Base-by-base conservation (phyloP, 2,888 invertebrate species). In the Synergus japonicus region DNA sequence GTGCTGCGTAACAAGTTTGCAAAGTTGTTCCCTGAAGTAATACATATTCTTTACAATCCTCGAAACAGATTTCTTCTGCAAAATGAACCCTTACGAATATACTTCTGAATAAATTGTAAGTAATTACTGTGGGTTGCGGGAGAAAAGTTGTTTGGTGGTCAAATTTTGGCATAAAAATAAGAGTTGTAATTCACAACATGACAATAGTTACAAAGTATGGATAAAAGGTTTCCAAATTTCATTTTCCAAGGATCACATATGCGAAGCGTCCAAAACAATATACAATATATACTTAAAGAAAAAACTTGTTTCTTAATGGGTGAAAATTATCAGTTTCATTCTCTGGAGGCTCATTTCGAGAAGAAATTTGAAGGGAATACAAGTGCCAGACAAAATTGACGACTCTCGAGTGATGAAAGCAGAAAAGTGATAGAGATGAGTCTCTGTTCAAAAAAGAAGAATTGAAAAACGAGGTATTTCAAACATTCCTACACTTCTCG, bases 391-490 rank as follows among this genome's bases (percentile, higher is more conserved):
- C 60, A 60, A 29, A 29, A 22, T 60, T 60, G 22, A 60, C 12
- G 60, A 60, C 10, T 18, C 60, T 60, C n/a, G 60, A 18, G 60
- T 60, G 60, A 12, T 60, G 60, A 60, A 60, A 60, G 60, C 22
- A 60, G 60, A 60, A 60, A 60, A 60, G 22, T 60, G 60, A 60
- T 60, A 60, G 60, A 60, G 22, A 60, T 60, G 60, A 60, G 60
- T 4, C 60, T 76, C 60, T 76, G 54, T 41, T 13, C 22, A 54
- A n/a, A 4, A 5, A 69, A 69, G 46, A 69, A 41, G 18, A n/a
- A 13, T 15, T 69, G 69, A 69, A 69, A 69, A 69, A 46, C 69
- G 69, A 69, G 18, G 10, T 12, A 60, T 66, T 66, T 9, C 41
- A 41, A 66, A 43, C 41, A 41, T 66, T 37, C 65, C 65, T 37